Conservation (phyloP, 1,140 invertebrate genomes). For the Achatina immaculata region DNA sequence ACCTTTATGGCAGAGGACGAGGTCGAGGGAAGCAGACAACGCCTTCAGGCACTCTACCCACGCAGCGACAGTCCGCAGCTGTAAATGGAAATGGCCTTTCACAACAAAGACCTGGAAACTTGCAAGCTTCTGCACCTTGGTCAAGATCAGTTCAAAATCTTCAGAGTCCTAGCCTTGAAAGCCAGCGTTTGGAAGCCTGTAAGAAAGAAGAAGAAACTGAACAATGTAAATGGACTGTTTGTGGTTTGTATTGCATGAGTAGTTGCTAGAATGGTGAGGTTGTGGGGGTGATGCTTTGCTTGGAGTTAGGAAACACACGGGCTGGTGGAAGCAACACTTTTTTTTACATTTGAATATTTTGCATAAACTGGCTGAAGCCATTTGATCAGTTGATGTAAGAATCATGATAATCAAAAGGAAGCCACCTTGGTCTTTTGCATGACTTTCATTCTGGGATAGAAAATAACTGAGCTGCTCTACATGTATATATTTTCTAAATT, state of each 20-base stretch:
- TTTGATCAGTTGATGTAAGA: too few relatives aligned
- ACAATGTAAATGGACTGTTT: background rate
- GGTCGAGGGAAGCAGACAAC: conserved; percentile 19
- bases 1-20: conserved; percentile 3
- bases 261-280: background rate
- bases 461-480: too few relatives aligned
- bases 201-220: conserved; percentile 12
- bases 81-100: background rate
- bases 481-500: too few relatives aligned
- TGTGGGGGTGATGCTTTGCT: background rate
- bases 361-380: too few relatives aligned
- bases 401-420: too few relatives aligned
- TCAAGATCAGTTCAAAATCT: background rate
- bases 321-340: too few relatives aligned
- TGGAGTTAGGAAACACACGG: too few relatives aligned
- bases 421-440: too few relatives aligned
- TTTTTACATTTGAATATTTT: too few relatives aligned
- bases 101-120: conserved; percentile 12
- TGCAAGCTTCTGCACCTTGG: background rate
- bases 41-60: background rate
- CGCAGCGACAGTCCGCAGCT: background rate
- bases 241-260: conserved; percentile 1
- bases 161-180: conserved; percentile 20
- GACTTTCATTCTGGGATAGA: too few relatives aligned
- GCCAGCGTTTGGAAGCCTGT: conserved; percentile 24